Evolutionary conservation across 2,113 vertebrate species (phyloP), one percentile per base, ranked within the genome.

Genomic region (Notarius quadriscutis): DNA sequence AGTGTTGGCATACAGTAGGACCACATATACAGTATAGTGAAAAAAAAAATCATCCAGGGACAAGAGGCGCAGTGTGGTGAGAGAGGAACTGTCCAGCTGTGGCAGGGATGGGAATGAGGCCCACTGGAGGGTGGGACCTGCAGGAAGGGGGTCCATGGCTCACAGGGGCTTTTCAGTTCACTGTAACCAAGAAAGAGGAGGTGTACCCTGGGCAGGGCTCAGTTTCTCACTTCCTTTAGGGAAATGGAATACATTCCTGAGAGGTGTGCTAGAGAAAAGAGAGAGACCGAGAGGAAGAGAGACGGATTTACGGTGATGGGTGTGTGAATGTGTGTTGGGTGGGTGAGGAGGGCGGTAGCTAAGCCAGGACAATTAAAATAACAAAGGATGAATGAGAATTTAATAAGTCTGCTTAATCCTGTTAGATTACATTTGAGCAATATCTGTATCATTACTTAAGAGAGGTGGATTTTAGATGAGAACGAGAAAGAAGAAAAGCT

Each of bases 161-260:
- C 87, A 92, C 88, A 93, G 88, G 87, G 65, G 53, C 91, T 92
- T 93, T 92, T 93, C 90, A 92, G 81, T 91, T 80, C 74, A 4
- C 81, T 71, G 4, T 50, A 17, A 80, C n/a, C 81, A 83, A 74
- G 34, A 62, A 81, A 91, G 79, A 57, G 82, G 90, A 87, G 92
- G 85, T 84, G 50, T 41, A 41, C 81, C 50, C 90, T 81, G 58
- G 88, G 91, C 87, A 9, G 87, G 90, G 88, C 63, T 80, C 50
- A 48, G 65, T 60, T 85, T n/a, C 79, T 84, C 82, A 86, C 85
- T 90, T 95, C 92, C 91, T 92, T 77, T 88, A 1, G 84, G 93
- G 90, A 95, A 95, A 91, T 90, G 90, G 91, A 92, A 92, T 79
- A 77, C 79, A 93, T 89, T 92, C 91, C 34, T 62, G 84, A 58